These are phyloP conservation scores for Dendroctonus valens DNA, from an alignment of 1,140 invertebrate genomes.

Conservation along the genomic window DNA sequence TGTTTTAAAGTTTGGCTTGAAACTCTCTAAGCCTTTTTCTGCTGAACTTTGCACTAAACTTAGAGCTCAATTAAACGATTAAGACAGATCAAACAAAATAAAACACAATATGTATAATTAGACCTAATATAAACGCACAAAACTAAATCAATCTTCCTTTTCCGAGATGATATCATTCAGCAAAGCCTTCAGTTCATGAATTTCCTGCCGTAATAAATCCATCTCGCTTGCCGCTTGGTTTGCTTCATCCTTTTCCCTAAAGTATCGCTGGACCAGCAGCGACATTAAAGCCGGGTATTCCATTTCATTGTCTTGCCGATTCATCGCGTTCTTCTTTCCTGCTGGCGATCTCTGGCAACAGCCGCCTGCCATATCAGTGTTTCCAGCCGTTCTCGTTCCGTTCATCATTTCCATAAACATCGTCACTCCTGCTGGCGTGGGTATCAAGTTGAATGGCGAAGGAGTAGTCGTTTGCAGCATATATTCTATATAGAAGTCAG, in stretches of 20 bases:
- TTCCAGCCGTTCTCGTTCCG: constrained; percentile 28
- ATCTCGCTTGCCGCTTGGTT: constrained; percentile 41
- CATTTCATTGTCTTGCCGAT: constrained; percentile 26
- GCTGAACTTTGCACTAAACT: too few relatives aligned
- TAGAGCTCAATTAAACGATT: too few relatives aligned
- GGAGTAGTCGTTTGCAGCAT: constrained; percentile 59
- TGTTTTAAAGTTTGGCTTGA: too few relatives aligned
- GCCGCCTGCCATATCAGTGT: constrained; percentile 18
- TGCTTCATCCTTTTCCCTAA: constrained; percentile 51
- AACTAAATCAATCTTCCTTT: constrained; percentile 18
- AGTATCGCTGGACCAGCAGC: constrained; percentile 56
- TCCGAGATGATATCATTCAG: constrained; percentile 38
- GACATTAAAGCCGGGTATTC: constrained; percentile 56
- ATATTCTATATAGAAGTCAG: constrained; percentile 58
- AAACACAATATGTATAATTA: too few relatives aligned
- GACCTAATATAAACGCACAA: not conserved
- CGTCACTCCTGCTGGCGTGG: constrained; percentile 52
- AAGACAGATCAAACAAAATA: too few relatives aligned
- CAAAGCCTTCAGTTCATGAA: constrained; percentile 44
- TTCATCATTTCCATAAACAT: constrained; percentile 52
- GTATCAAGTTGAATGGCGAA: constrained; percentile 58
- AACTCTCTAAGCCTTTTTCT: too few relatives aligned
- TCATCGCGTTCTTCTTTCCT: not conserved
- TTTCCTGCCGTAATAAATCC: constrained; percentile 44
- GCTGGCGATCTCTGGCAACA: constrained; percentile 22